A percentile compares a stretch with the other conserved stretches of the same genome.
Evolutionary conservation across 2,888 invertebrate species (phyloP).

Genomic region (Autographa pulchrina): DNA sequence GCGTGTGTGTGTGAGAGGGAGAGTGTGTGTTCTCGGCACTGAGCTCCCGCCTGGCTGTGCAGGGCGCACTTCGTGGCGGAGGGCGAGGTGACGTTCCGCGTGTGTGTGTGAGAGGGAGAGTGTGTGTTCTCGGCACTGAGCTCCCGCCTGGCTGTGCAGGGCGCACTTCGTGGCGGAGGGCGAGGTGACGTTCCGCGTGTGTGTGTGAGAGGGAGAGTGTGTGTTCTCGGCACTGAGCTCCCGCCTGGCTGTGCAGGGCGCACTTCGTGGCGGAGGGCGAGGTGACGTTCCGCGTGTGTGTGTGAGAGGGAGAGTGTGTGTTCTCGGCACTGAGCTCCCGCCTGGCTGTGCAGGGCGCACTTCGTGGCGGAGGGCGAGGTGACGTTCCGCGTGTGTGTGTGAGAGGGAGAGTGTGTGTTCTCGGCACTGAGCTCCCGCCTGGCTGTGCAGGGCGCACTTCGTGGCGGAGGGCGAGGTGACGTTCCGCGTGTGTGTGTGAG

Average conservation of each 20-base stretch:
- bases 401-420: background rate
- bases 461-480: background rate
- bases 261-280: background rate
- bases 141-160: too few relatives aligned
- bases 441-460: too few relatives aligned
- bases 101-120: background rate
- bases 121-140: background rate
- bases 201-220: background rate
- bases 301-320: background rate
- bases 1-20: background rate
- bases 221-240: background rate
- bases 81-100: background rate
- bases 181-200: background rate
- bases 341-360: too few relatives aligned
- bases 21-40: background rate
- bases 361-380: background rate
- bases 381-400: background rate
- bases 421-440: too few relatives aligned
- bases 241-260: too few relatives aligned
- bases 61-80: too few relatives aligned
- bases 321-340: background rate
- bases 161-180: too few relatives aligned
- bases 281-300: background rate
- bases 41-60: too few relatives aligned
- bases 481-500: background rate